Conservation (phyloP, 2,888 invertebrate species). For the Cyclophora albipunctata region DNA sequence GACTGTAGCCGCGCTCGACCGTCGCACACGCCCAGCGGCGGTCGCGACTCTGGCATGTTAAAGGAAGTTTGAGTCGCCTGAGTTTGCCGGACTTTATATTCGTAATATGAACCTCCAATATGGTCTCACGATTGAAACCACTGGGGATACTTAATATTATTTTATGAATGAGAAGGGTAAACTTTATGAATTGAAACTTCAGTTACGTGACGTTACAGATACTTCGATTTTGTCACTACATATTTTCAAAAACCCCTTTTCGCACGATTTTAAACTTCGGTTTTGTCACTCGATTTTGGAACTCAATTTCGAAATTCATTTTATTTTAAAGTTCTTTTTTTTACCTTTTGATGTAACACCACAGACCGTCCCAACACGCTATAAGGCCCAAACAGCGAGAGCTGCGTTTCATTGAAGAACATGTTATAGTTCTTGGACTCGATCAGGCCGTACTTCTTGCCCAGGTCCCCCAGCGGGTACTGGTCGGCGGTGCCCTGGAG, state of each 20-base stretch:
- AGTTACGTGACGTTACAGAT: neutral
- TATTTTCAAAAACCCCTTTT: too few relatives aligned
- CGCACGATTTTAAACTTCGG: too few relatives aligned
- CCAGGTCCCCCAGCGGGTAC: slow-evolving; percentile 90
- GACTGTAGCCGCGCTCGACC: slow-evolving; percentile 90
- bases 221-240: too few relatives aligned
- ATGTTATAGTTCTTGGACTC: slow-evolving; percentile 75
- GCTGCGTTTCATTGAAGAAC: slow-evolving; percentile 84
- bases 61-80: too few relatives aligned
- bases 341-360: slow-evolving; percentile 84
- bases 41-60: slow-evolving; percentile 49
- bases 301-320: too few relatives aligned
- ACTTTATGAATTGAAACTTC: neutral
- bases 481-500: slow-evolving; percentile 86
- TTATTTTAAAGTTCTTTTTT: too few relatives aligned
- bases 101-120: too few relatives aligned
- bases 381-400: slow-evolving; percentile 87
- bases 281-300: too few relatives aligned
- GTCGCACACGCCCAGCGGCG: slow-evolving; percentile 90
- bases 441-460: slow-evolving; percentile 88
- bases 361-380: slow-evolving; percentile 91
- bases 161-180: neutral
- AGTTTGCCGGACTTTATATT: too few relatives aligned
- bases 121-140: neutral
- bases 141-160: neutral